Evolutionary conservation across 1,140 invertebrate genomes (phyloP).

Genomic region (Manduca sexta): DNA sequence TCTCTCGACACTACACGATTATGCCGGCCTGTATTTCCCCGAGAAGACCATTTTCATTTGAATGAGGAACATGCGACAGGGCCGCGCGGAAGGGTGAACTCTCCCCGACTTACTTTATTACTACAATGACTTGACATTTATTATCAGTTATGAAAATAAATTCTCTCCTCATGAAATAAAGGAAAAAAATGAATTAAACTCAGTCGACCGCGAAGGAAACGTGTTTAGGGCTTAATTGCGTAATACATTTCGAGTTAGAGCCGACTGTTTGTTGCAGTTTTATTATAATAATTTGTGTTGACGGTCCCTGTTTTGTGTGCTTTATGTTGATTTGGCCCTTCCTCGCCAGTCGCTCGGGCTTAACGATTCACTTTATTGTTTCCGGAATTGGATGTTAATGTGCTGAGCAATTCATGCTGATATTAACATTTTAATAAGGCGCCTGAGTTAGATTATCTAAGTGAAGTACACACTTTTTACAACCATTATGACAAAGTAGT

Average conservation of each 20-base stretch:
- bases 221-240: slow-evolving; percentile 41
- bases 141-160: slow-evolving; percentile 65
- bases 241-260: slow-evolving; percentile 36
- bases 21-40: too few relatives aligned
- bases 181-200: slow-evolving; percentile 50
- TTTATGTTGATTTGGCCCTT: slow-evolving; percentile 17
- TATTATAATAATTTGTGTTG: slow-evolving; percentile 31
- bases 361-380: slow-evolving; percentile 31
- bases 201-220: slow-evolving; percentile 28
- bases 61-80: slow-evolving; percentile 6
- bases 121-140: slow-evolving; percentile 60
- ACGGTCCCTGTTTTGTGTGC: slow-evolving; percentile 20
- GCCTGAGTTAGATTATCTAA: background rate
- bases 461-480: too few relatives aligned
- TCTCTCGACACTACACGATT: too few relatives aligned
- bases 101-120: slow-evolving; percentile 43
- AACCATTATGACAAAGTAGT: too few relatives aligned
- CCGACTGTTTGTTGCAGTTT: slow-evolving; percentile 32
- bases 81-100: slow-evolving; percentile 23
- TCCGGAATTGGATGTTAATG: slow-evolving; percentile 28
- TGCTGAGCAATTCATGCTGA: slow-evolving; percentile 11
- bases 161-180: slow-evolving; percentile 42
- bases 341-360: slow-evolving; percentile 10
- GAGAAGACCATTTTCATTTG: background rate
- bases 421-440: slow-evolving; percentile 7